phyloP scores from a whole-genome alignment of 2,797 vertebrate species.

The Emys orbicularis region DNA sequence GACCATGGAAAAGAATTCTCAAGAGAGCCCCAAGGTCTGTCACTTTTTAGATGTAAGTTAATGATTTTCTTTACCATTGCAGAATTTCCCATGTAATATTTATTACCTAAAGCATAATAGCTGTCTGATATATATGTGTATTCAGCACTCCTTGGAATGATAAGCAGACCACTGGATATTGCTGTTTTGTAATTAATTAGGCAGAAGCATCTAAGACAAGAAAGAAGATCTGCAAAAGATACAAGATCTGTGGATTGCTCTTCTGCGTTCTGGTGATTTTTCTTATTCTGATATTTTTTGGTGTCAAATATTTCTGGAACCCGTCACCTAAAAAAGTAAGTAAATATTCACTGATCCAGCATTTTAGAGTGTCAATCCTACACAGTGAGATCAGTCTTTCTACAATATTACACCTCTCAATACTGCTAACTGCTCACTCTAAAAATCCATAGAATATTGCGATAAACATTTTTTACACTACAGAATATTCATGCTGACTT shows the following conservation, averaged over 20 bases:
- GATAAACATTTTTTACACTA: conserved; percentile 1
- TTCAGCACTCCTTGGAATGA: fast-evolving
- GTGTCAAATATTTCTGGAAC: conserved; percentile 89
- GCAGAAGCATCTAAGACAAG: conserved; percentile 86
- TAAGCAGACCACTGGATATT: background rate
- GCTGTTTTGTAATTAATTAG: conserved; percentile 75
- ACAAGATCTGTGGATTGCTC: conserved; percentile 86
- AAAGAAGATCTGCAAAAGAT: conserved; percentile 80
- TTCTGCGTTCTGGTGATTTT: conserved; percentile 84
- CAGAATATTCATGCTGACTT: conserved; percentile 11
- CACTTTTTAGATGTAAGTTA: conserved; percentile 80
- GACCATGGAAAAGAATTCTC: conserved; percentile 78
- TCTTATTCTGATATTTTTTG: conserved; percentile 86
- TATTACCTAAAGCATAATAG: background rate
- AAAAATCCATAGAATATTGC: background rate
- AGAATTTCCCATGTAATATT: background rate
- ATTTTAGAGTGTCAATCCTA: background rate
- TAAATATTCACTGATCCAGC: conserved; percentile 19
- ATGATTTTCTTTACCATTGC: background rate
- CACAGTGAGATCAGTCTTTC: background rate
- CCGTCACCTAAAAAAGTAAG: conserved; percentile 89
- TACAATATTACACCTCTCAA: background rate
- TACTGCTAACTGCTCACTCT: background rate
- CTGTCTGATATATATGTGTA: fast-evolving
- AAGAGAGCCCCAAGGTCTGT: conserved; percentile 68